Evolutionary conservation across 2,113 vertebrate species (phyloP), one percentile per base, ranked within the genome.

Genomic region (Spea multiplicata): DNA sequence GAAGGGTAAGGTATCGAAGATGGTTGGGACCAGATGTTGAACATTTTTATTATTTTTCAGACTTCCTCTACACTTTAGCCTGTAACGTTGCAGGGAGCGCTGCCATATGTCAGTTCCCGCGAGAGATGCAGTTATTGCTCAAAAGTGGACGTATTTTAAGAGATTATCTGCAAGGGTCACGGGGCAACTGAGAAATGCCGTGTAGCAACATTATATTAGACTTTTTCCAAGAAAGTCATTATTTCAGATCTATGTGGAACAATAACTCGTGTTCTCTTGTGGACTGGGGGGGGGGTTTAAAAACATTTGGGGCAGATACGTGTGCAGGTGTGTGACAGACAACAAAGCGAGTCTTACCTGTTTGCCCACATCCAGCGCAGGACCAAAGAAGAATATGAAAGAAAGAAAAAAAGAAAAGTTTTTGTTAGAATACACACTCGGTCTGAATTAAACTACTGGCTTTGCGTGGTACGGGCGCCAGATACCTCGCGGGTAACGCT

Each of bases 291-390:
- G 73, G 70, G 64, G 52, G 71, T 68, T 59, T 45, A 65, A 47
- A 62, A 59, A 59, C 0, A 73, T n/a, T 17, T 70, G 6, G 59
- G 6, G 44, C 53, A 74, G 67, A 49, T 79, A 30, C 30, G 78
- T 74, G 50, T 48, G 57, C 53, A 47, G 44, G 64, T 9, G 61
- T 65, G 45, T 69, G 71, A 73, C 16, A 68, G 44, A 73, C 14
- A 71, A 70, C 45, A 76, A 67, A 82, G 0, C 61, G 30, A 45
- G 46, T 53, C 77, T 83, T 76, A 77, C 82, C 83, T 62, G 77
- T 80, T 67, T 61, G 52, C 59, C 73, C 47, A 44, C 50, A 80
- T 9, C 53, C 79, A 81, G 70, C 68, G 66, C 3, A 49, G 47
- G 44, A 49, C 48, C 17, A 16, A 62, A 74, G 13, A 13, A 66